Percentiles rank a stretch among this genome's conserved stretches.
phyloP scores from a whole-genome alignment of 2,888 invertebrate species.

The Apamea anceps region DNA sequence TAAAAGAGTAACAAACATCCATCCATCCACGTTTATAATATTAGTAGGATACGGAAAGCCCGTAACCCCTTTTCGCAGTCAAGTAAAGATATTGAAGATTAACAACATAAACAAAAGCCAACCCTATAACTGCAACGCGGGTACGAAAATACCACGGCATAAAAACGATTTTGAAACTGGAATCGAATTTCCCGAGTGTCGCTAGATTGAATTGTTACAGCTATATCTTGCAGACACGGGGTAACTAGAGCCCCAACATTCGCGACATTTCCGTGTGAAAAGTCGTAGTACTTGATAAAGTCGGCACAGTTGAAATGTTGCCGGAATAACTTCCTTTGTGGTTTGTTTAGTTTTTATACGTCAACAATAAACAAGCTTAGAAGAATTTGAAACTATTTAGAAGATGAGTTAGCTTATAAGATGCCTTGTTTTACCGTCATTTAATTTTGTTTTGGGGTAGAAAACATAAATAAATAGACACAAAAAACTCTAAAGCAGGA shows the following conservation, averaged over 20 bases:
- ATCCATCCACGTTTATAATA: too few relatives aligned
- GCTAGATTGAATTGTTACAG: conserved; percentile 75
- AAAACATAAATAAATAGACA: background rate
- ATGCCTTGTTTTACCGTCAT: background rate
- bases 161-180: conserved; percentile 62
- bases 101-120: conserved; percentile 49
- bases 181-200: conserved; percentile 75
- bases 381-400: background rate
- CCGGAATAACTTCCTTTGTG: conserved; percentile 35
- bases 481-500: background rate
- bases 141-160: conserved; percentile 65
- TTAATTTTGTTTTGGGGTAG: background rate
- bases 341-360: conserved; percentile 34
- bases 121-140: conserved; percentile 58
- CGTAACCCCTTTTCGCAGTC: background rate
- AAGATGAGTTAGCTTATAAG: background rate
- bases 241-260: conserved; percentile 64
- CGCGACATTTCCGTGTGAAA: conserved; percentile 64
- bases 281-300: conserved; percentile 70
- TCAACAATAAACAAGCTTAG: background rate
- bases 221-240: conserved; percentile 70
- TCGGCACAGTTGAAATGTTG: conserved; percentile 58
- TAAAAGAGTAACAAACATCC: too few relatives aligned
- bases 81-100: conserved; percentile 30
- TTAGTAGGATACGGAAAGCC: background rate